These are phyloP conservation scores for Alexandromys fortis DNA, from an alignment of 2,113 vertebrate genomes.

Conservation along the genomic window DNA sequence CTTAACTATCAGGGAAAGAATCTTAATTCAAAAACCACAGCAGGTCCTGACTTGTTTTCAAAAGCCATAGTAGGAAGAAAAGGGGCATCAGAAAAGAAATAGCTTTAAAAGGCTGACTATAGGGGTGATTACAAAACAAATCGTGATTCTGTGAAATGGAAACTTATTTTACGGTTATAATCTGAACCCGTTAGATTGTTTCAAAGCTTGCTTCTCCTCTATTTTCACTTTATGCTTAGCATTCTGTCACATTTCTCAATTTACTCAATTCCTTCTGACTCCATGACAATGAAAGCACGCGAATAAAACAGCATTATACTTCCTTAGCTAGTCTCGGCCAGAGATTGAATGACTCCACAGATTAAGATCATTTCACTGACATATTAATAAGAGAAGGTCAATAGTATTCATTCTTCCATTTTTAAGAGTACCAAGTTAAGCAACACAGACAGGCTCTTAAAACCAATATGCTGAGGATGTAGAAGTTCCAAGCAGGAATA, in stretches of 20 bases:
- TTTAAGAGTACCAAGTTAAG: background rate
- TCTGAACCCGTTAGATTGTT: background rate
- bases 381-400: background rate
- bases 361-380: background rate
- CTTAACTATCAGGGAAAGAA: background rate
- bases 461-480: background rate
- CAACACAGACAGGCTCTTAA: background rate
- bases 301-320: background rate
- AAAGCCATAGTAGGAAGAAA: background rate
- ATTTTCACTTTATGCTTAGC: background rate
- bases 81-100: slow-evolving; percentile 10
- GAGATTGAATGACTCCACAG: background rate
- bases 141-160: background rate
- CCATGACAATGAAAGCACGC: background rate
- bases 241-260: background rate
- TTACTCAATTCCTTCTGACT: background rate
- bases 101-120: background rate
- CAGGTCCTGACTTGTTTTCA: background rate
- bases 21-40: slow-evolving; percentile 50
- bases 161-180: background rate
- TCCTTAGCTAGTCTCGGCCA: background rate
- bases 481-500: background rate
- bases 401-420: background rate
- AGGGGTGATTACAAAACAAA: background rate
- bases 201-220: background rate